A percentile compares a stretch with the other conserved stretches of the same genome.
Conservation (phyloP, 2,888 invertebrate species). For the Eumerus sabulonum region DNA sequence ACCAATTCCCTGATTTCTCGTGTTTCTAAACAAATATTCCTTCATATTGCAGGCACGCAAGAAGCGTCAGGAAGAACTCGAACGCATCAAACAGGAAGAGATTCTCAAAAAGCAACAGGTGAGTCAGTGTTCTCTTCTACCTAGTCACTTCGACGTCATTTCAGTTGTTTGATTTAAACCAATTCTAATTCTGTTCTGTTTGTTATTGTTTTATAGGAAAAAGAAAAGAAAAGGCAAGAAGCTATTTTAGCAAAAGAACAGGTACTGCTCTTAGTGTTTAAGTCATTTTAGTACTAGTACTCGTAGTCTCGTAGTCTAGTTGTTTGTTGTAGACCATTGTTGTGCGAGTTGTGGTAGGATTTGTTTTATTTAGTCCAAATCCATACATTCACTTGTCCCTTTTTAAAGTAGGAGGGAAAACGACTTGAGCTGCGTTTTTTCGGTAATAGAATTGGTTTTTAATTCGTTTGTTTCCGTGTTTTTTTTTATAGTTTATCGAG, state of each 20-base stretch:
- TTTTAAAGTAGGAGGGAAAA: too few relatives aligned
- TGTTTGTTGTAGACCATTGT: slow-evolving; percentile 39
- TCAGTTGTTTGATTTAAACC: slow-evolving; percentile 37
- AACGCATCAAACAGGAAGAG: slow-evolving; percentile 91
- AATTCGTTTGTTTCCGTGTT: too few relatives aligned
- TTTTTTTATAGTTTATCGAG: too few relatives aligned
- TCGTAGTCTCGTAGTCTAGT: slow-evolving; percentile 44
- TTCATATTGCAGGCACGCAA: slow-evolving; percentile 90
- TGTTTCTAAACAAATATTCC: too few relatives aligned
- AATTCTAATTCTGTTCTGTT: slow-evolving; percentile 62
- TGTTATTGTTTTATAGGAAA: slow-evolving; percentile 84
- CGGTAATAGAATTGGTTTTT: too few relatives aligned
- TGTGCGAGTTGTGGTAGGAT: slow-evolving; percentile 15
- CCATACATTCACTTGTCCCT: slow-evolving; percentile 22
- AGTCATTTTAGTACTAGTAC: slow-evolving; percentile 44
- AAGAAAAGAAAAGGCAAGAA: slow-evolving; percentile 94
- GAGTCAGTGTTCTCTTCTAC: slow-evolving; percentile 66
- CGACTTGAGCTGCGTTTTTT: too few relatives aligned
- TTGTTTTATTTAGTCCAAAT: slow-evolving; percentile 38
- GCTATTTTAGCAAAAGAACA: slow-evolving; percentile 93
- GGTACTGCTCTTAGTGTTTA: slow-evolving; percentile 81
- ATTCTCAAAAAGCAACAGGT: slow-evolving; percentile 93
- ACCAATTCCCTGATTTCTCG: background rate
- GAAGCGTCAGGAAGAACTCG: slow-evolving; percentile 91
- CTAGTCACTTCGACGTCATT: background rate